A percentile compares a stretch with the other conserved stretches of the same genome.
Conservation (phyloP, 2,113 vertebrate genomes). For the Albula goreensis region DNA sequence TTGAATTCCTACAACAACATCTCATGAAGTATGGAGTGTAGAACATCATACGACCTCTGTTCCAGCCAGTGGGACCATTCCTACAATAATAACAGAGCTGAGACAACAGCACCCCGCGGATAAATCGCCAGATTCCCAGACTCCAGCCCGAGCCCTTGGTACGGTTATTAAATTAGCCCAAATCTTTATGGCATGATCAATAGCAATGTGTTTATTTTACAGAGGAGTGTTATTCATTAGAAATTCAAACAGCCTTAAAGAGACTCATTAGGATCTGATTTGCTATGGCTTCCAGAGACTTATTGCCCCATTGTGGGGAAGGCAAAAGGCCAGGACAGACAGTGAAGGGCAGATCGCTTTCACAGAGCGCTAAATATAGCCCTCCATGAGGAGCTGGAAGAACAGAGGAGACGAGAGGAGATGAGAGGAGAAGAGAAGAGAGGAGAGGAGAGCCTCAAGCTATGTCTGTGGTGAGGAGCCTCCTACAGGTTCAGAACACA, state of each 20-base stretch:
- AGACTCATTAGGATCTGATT: slow-evolving; percentile 65
- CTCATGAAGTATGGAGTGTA: slow-evolving; percentile 35
- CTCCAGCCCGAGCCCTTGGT: slow-evolving; percentile 39
- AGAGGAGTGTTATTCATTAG: slow-evolving; percentile 72
- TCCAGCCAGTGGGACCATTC: slow-evolving; percentile 30
- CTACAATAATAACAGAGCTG: slow-evolving; percentile 43
- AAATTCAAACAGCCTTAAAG: slow-evolving; percentile 68
- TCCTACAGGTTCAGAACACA: slow-evolving; percentile 23
- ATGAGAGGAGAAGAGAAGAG: too few relatives aligned
- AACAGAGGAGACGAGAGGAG: background rate
- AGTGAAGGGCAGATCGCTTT: slow-evolving; percentile 39
- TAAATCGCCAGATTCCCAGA: slow-evolving; percentile 33
- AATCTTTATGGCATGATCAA: slow-evolving; percentile 73
- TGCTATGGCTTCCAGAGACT: slow-evolving; percentile 57
- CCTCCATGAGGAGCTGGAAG: slow-evolving; percentile 27
- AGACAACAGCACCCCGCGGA: slow-evolving; percentile 35
- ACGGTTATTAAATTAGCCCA: slow-evolving; percentile 68
- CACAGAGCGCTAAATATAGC: slow-evolving; percentile 34
- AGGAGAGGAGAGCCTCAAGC: background rate
- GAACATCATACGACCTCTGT: slow-evolving; percentile 25
- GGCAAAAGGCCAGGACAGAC: slow-evolving; percentile 49
- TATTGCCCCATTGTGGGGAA: slow-evolving; percentile 57
- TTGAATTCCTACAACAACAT: background rate
- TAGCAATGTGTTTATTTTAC: slow-evolving; percentile 78
- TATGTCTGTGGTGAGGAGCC: slow-evolving; percentile 5